Evolutionary conservation across 2,888 invertebrate genomes (phyloP), one percentile per base, ranked within the genome.

Genomic region (Rhorus exstirpatorius): DNA sequence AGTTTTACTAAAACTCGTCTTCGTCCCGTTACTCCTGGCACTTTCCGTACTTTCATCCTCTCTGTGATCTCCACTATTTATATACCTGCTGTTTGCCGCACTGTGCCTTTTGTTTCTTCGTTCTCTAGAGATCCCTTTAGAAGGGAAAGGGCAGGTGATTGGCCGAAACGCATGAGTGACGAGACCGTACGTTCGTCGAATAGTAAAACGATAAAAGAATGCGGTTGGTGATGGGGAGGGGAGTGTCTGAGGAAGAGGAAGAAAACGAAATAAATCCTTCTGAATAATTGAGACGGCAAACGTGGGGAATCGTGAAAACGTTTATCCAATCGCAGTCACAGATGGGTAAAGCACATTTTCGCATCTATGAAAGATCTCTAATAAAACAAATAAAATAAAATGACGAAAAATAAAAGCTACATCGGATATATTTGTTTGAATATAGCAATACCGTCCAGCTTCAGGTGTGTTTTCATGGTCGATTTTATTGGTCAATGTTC

Each of bases 231-330:
- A 12, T 21, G 38, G 49, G 41, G 38, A 35, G 41, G n/a, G 41
- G 21, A 70, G 63, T 35, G 61, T 49, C 24, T 26, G 8, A 51
- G 60, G 44, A 75, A 35, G 49, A 81, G 41, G 63, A 49, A 67
- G 19, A 65, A 58, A 41, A 58, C 65, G 76, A 78, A 80, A 84
- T 79, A 83, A 85, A 85, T 85, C 85, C 82, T 81, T 77, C 80
- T 85, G 83, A 85, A 85, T 85, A 85, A 85, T 85, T 85, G 85
- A 85, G 84, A 79, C 72, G 79, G 71, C 60, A 72, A 82, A 82
- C 83, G 84, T 84, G 85, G 77, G 78, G 79, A 84, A 81, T 78
- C 63, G 75, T 77, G 70, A 58, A 85, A 85, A 81, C 83, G 81
- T 84, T 85, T 85, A 85, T 83, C 85, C 79, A 77, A 79, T 79